Conservation (phyloP, 2,888 invertebrate species). For the Spicauda simplicius region DNA sequence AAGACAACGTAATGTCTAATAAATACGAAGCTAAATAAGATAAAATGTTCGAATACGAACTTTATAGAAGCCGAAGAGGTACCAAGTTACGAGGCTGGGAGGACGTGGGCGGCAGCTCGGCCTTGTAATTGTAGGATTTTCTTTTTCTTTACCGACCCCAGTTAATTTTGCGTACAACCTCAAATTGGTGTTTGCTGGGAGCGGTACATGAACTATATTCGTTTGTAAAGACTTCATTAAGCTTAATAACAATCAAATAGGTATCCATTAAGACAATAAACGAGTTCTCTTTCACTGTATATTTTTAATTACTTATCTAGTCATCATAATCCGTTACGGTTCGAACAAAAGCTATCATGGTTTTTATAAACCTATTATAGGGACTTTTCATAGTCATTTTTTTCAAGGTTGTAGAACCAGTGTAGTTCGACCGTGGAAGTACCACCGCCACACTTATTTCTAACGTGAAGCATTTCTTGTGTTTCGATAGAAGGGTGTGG, state of each 20-base stretch:
- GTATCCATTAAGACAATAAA: slow-evolving; percentile 50
- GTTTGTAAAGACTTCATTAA: slow-evolving; percentile 25
- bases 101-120: slow-evolving; percentile 49
- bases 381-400: no score
- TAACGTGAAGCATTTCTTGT: no score
- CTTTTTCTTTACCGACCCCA: slow-evolving; percentile 52
- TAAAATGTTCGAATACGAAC: slow-evolving; percentile 10
- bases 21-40: neutral
- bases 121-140: slow-evolving; percentile 52
- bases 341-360: neutral
- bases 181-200: slow-evolving; percentile 58
- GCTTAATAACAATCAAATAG: slow-evolving; percentile 20
- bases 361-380: no score
- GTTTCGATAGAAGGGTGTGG: no score
- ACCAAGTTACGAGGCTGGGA: slow-evolving; percentile 36
- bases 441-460: no score
- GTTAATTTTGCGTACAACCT: slow-evolving; percentile 59
- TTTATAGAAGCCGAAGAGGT: slow-evolving; percentile 35
- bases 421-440: no score
- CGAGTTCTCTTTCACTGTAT: slow-evolving; percentile 10
- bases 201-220: slow-evolving; percentile 53
- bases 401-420: no score
- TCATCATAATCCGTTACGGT: no score
- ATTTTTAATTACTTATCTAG: no score
- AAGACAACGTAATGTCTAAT: neutral